Conservation (phyloP, 2,797 vertebrate species). For the Gallinago solitaria region DNA sequence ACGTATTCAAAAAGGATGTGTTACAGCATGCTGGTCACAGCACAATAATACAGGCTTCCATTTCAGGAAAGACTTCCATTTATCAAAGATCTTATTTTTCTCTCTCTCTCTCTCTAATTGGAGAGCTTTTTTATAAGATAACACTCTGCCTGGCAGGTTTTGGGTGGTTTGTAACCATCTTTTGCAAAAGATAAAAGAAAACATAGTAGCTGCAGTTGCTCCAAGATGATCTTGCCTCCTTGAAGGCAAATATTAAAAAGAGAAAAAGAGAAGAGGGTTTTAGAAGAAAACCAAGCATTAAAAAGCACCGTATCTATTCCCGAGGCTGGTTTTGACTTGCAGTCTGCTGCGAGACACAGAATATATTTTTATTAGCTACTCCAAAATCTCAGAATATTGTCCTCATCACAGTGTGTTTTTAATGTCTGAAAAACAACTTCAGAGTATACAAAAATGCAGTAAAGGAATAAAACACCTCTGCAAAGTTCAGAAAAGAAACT, state of each 20-base stretch:
- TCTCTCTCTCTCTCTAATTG: neutral
- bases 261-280: neutral
- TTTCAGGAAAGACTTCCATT: neutral
- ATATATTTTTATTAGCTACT: neutral
- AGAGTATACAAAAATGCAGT: neutral
- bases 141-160: neutral
- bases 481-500: neutral
- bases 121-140: neutral
- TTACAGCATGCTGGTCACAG: neutral
- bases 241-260: neutral
- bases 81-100: neutral
- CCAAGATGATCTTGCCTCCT: neutral
- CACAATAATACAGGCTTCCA: neutral
- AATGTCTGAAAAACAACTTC: neutral
- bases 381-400: neutral
- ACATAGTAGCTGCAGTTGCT: neutral
- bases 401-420: neutral
- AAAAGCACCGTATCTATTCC: neutral
- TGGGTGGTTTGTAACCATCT: neutral
- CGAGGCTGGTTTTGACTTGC: neutral
- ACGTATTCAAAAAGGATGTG: neutral
- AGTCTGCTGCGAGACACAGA: neutral
- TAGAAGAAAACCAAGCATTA: neutral
- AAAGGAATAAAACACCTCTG: neutral
- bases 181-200: neutral